Conservation (phyloP, 1,140 invertebrate species). For the Drosophila elegans region DNA sequence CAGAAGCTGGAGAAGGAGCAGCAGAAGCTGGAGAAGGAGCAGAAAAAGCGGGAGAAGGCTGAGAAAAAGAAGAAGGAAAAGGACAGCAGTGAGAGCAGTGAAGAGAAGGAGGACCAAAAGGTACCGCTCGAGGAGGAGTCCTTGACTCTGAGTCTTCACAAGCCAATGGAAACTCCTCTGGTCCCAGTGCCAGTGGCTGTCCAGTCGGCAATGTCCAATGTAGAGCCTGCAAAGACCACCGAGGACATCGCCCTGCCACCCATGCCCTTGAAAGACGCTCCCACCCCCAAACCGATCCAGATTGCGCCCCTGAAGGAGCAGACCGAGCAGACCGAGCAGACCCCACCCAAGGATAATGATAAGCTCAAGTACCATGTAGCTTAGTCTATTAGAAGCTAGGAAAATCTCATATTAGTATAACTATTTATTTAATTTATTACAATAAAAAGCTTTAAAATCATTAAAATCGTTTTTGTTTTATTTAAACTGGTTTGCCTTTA, state of each 20-base stretch:
- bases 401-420: slow-evolving; percentile 15
- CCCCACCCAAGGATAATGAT: slow-evolving; percentile 35
- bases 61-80: slow-evolving; percentile 30
- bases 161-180: slow-evolving; percentile 11
- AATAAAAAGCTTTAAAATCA: slow-evolving; percentile 29
- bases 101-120: slow-evolving; percentile 48
- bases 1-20: slow-evolving; percentile 39
- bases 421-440: slow-evolving; percentile 59
- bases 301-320: slow-evolving; percentile 22
- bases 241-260: slow-evolving; percentile 59
- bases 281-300: slow-evolving; percentile 24
- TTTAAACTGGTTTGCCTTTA: too few relatives aligned
- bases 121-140: slow-evolving; percentile 2
- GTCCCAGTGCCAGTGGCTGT: slow-evolving; percentile 7
- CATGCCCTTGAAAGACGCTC: slow-evolving; percentile 47
- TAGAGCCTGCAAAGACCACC: neutral
- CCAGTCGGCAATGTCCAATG: slow-evolving; percentile 2
- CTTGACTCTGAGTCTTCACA: slow-evolving; percentile 6
- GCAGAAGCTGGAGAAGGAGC: slow-evolving; percentile 31
- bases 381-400: slow-evolving; percentile 14
- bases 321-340: too few relatives aligned
- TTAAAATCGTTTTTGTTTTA: neutral
- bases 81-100: slow-evolving; percentile 57
- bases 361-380: slow-evolving; percentile 59
- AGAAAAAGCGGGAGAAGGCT: slow-evolving; percentile 35